These are phyloP conservation scores for Silurus meridionalis DNA, from an alignment of 2,113 vertebrate species.

Conservation along the genomic window DNA sequence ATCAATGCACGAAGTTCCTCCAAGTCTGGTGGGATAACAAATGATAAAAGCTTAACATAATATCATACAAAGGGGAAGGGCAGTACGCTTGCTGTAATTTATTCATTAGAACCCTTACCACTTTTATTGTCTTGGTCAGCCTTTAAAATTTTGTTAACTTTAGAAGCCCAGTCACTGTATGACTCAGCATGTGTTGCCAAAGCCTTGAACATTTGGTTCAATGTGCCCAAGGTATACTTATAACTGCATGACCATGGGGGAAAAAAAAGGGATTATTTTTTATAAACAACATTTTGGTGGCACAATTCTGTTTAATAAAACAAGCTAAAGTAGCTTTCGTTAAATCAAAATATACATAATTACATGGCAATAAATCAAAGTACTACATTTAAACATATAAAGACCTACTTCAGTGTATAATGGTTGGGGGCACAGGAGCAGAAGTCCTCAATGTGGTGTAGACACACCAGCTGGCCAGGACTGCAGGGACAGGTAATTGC, in stretches of 20 bases:
- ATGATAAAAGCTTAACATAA: not conserved
- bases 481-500: slow-evolving; percentile 87
- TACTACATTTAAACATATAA: slow-evolving; percentile 2
- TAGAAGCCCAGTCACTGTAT: slow-evolving; percentile 85
- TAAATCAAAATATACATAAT: not conserved
- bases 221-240: slow-evolving; percentile 85
- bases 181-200: slow-evolving; percentile 85
- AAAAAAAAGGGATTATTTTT: not conserved
- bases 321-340: not conserved
- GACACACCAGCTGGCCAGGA: slow-evolving; percentile 82
- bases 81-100: not conserved
- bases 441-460: slow-evolving; percentile 84
- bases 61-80: not conserved
- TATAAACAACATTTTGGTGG: not conserved
- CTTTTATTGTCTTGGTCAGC: slow-evolving; percentile 83
- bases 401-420: slow-evolving; percentile 86
- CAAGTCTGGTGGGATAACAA: slow-evolving; percentile 73
- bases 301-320: not conserved
- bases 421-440: slow-evolving; percentile 82
- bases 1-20: slow-evolving; percentile 84
- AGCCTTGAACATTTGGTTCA: slow-evolving; percentile 82
- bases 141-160: slow-evolving; percentile 84
- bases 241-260: slow-evolving; percentile 73
- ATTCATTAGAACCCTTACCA: slow-evolving; percentile 70
- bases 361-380: not conserved